phyloP scores from a whole-genome alignment of 2,113 vertebrate species.

The Calyptomena viridis region DNA sequence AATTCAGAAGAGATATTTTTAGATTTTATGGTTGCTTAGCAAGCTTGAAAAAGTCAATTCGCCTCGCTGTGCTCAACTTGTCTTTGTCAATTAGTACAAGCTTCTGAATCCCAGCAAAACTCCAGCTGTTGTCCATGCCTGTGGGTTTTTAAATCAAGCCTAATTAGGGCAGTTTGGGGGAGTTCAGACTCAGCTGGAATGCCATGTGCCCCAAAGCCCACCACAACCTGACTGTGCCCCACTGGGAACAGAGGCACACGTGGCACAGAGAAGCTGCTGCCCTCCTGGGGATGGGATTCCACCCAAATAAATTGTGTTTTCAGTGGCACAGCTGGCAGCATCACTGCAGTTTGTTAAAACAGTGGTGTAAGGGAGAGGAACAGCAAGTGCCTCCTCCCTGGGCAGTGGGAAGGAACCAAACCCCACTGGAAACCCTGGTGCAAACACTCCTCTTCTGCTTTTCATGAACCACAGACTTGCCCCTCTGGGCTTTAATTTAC shows the following conservation, averaged over 20 bases:
- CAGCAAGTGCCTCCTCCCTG: background rate
- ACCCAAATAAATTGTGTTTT: rapidly evolving
- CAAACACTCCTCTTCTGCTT: background rate
- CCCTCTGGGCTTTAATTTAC: background rate
- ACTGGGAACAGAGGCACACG: background rate
- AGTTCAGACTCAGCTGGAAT: background rate
- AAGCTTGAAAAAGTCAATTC: background rate
- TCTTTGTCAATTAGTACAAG: background rate
- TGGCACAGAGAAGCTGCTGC: background rate
- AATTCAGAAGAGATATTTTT: constrained; percentile 19
- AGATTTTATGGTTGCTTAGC: background rate
- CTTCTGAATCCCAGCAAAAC: background rate
- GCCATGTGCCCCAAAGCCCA: background rate
- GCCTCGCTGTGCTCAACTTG: background rate
- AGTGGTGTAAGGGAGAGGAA: background rate
- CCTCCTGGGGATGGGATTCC: background rate
- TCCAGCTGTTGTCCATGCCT: background rate
- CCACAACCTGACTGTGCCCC: background rate
- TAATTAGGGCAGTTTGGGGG: background rate
- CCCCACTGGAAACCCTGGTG: background rate
- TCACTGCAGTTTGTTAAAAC: background rate
- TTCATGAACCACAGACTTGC: background rate
- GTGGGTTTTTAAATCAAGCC: background rate
- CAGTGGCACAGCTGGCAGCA: background rate
- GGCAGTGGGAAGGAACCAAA: background rate